Conservation (phyloP, 2,888 invertebrate species). For the Phyto melanocephala region DNA sequence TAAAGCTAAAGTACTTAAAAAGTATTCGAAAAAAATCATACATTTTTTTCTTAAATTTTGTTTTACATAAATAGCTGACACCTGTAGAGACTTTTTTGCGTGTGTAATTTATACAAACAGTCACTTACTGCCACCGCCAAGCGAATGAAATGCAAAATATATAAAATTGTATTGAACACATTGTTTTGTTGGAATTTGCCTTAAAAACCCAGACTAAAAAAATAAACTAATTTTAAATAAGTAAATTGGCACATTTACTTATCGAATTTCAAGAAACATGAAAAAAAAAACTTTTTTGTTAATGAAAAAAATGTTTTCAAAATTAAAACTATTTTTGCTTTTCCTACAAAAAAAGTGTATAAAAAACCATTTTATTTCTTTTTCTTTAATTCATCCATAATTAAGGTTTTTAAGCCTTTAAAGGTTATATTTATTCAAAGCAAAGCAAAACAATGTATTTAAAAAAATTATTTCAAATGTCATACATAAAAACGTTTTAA, state of each 20-base stretch:
- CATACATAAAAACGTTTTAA: slow-evolving; percentile 40
- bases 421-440: too few species aligned
- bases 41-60: slow-evolving; percentile 8
- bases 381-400: slow-evolving; percentile 2
- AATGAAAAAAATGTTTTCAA: slow-evolving; percentile 29
- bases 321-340: slow-evolving; percentile 33
- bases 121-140: neutral
- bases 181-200: slow-evolving; percentile 24
- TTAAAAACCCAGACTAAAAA: slow-evolving; percentile 13
- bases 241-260: slow-evolving; percentile 66
- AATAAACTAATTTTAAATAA: slow-evolving; percentile 52
- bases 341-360: slow-evolving; percentile 13
- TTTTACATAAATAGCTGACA: slow-evolving; percentile 59
- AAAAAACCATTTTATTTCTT: neutral
- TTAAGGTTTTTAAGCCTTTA: slow-evolving; percentile 54
- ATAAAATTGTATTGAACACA: slow-evolving; percentile 43
- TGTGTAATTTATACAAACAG: slow-evolving; percentile 51
- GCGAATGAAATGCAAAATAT: slow-evolving; percentile 34
- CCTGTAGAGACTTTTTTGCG: slow-evolving; percentile 64
- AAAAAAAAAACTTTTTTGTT: slow-evolving; percentile 35
- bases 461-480: slow-evolving; percentile 18
- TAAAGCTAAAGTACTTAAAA: neutral
- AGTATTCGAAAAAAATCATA: neutral
- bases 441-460: too few species aligned
- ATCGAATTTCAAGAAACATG: slow-evolving; percentile 63